These are phyloP conservation scores for Astur gentilis DNA, from an alignment of 2,113 vertebrate genomes.

Conservation along the genomic window DNA sequence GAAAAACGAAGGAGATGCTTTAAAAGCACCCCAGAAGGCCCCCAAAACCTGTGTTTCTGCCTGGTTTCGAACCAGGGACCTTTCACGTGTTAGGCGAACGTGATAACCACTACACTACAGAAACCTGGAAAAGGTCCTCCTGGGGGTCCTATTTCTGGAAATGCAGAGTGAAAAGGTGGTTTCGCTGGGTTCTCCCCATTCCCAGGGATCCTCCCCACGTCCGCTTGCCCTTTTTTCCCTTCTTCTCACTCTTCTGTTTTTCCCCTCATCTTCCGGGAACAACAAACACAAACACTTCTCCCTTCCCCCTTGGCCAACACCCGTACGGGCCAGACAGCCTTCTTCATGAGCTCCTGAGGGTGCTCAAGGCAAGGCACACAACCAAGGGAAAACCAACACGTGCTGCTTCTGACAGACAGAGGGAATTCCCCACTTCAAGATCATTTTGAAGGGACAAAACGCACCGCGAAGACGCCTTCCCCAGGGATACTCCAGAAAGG, in stretches of 20 bases:
- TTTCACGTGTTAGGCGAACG: conserved; percentile 63
- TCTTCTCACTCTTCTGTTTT: not conserved
- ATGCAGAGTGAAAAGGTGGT: fast-evolving
- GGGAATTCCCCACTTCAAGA: fast-evolving
- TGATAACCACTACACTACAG: conserved; percentile 66
- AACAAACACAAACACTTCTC: not conserved
- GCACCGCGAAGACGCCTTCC: not conserved
- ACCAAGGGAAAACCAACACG: not conserved
- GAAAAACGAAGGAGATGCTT: no score
- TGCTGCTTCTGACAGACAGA: not conserved
- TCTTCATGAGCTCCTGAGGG: not conserved
- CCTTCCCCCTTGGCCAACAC: no score
- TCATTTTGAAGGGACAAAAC: not conserved
- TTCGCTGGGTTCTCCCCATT: no score
- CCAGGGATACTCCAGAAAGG: no score
- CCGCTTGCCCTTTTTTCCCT: fast-evolving
- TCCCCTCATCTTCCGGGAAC: not conserved
- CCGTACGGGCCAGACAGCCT: no score
- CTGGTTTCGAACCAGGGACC: conserved; percentile 56
- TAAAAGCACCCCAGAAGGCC: no score
- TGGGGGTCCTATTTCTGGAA: fast-evolving
- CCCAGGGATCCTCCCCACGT: fast-evolving
- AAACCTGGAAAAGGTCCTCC: fast-evolving
- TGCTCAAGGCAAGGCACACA: not conserved
- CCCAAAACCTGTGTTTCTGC: not conserved